Evolutionary conservation across 35 echinoderm and acorn worm species (phyloP), one percentile per base, ranked within the genome.

Genomic region (Stichopus chloronotus): DNA sequence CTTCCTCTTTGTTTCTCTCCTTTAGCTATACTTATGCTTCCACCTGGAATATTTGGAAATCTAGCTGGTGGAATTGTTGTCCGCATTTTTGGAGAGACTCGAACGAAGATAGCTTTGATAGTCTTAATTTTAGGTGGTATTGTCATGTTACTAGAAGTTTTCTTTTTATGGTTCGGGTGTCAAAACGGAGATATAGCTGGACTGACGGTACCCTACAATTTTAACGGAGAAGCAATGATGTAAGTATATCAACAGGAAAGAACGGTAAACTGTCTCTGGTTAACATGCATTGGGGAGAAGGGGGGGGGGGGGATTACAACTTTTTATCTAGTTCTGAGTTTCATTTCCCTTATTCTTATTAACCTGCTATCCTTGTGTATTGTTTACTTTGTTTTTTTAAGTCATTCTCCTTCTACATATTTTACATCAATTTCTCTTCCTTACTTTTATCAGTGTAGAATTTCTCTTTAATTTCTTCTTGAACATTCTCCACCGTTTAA

Each of bases 1-100:
- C 30, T 43, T 43, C 30, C 30, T 43, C 30, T 43, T 43, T 21
- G 12, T 59, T 81, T 92, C 22, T 81, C 30, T 56, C 88, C 80
- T 81, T 10, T 61, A 96, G 95, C 92, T n/a, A 84, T 94, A 4
- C 65, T 91, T 13, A 87, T 87, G 61, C 25, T 90, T 54, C 95
- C 95, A 3, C 86, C 92, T 6, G 95, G 87, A 54, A 57, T 96
- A 52, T 59, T 96, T 59, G 95, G 95, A 8, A 96, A 96, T 56
- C 17, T 96, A 25, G 25, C 56, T 5, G 92, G 95, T 9, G 95
- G 95, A 56, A 59, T 96, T 19, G 4, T 96, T 56, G 95, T 96
- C 56, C 93, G 93, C 53, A 61, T 90, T 25, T 87, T 96, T 54
- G 93, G 93, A 25, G 79, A 91, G 4, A 78, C 53, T 92, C 80